Evolutionary conservation across 2,797 vertebrate species (phyloP).

Genomic region (Crossoptilon crossoptilon): DNA sequence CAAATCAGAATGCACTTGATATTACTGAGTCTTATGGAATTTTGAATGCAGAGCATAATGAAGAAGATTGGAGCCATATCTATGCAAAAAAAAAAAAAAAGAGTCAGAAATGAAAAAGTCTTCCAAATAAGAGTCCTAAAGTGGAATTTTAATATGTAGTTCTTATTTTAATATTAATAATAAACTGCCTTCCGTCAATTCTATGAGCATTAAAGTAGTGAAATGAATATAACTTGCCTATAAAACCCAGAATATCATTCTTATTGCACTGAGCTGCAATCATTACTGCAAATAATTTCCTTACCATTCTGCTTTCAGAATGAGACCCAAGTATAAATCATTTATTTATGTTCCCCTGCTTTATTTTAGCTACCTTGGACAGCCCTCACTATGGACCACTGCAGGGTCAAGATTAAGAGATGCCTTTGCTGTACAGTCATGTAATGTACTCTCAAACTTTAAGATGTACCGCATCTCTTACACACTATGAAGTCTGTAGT

Average conservation of each 20-base stretch:
- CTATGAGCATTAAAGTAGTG: background rate
- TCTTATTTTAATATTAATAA: slow-evolving; percentile 29
- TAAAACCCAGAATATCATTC: background rate
- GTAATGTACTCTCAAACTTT: background rate
- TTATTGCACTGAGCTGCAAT: background rate
- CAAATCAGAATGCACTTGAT: background rate
- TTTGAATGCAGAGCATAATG: background rate
- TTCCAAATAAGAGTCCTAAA: slow-evolving; percentile 41
- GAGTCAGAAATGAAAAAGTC: slow-evolving; percentile 23
- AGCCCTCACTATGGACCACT: background rate
- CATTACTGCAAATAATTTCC: background rate
- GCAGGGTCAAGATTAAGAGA: background rate
- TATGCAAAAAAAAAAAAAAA: slow-evolving; percentile 9
- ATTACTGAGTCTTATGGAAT: background rate
- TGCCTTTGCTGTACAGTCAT: background rate
- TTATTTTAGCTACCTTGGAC: background rate
- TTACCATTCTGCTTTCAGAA: background rate
- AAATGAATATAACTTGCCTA: slow-evolving; percentile 9
- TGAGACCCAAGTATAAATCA: background rate
- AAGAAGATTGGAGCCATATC: slow-evolving; percentile 4
- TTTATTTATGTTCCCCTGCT: background rate
- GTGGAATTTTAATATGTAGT: background rate
- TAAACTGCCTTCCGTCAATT: slow-evolving; percentile 19
- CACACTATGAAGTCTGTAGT: background rate
- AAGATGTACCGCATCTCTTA: background rate